Evolutionary conservation across 2,888 invertebrate genomes (phyloP).

Genomic region (Ceraclea dissimilis): DNA sequence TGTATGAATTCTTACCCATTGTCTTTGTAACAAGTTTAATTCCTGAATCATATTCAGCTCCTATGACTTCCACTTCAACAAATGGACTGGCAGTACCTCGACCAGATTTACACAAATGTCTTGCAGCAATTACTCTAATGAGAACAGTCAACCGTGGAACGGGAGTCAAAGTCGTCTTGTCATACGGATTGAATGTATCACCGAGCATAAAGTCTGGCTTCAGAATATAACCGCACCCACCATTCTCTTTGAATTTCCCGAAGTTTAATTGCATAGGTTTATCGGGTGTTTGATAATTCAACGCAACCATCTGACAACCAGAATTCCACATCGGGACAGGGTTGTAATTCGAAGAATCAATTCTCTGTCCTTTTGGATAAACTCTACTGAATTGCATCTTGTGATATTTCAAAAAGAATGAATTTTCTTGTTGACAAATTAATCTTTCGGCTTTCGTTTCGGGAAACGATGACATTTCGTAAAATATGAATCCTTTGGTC

Average conservation of each 20-base stretch:
- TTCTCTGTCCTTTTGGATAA: conserved; percentile 89
- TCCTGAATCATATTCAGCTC: conserved; percentile 80
- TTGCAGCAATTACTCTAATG: conserved; percentile 77
- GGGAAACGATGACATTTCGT: conserved; percentile 97
- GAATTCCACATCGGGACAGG: conserved; percentile 93
- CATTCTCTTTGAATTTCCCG: conserved; percentile 88
- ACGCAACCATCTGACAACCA: conserved; percentile 94
- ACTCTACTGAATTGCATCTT: conserved; percentile 84
- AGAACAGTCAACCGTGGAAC: conserved; percentile 56
- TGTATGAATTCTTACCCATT: conserved; percentile 58
- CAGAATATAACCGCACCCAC: conserved; percentile 84
- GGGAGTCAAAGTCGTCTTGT: conserved; percentile 52
- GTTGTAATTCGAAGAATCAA: conserved; percentile 96
- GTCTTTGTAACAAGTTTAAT: conserved; percentile 79
- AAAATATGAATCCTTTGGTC: conserved; percentile 65
- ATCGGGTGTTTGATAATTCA: conserved; percentile 96
- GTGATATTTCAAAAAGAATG: conserved; percentile 73
- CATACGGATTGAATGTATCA: conserved; percentile 72
- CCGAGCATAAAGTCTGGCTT: conserved; percentile 84
- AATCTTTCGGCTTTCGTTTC: conserved; percentile 93
- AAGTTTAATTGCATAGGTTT: conserved; percentile 94
- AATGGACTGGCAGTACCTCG: conserved; percentile 83
- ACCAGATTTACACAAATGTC: conserved; percentile 79
- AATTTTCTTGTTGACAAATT: conserved; percentile 70
- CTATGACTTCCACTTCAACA: conserved; percentile 85